Percentiles rank a stretch among this genome's conserved stretches.
These are phyloP conservation scores for Panonychus citri DNA, from an alignment of 1,140 invertebrate genomes.

Conservation along the genomic window DNA sequence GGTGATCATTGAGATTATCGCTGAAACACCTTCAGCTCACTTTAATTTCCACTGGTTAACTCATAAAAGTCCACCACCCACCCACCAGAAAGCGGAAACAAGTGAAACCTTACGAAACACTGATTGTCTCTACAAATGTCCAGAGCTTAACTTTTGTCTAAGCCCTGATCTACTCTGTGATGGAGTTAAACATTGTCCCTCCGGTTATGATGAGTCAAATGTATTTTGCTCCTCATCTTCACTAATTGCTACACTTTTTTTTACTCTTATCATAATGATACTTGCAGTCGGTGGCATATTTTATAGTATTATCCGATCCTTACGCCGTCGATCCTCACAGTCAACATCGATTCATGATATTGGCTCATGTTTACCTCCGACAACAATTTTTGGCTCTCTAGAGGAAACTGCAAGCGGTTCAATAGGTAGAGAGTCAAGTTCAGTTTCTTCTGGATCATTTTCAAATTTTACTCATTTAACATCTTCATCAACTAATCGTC, in stretches of 20 bases:
- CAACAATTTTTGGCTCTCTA: no score
- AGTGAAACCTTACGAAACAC: constrained; percentile 27
- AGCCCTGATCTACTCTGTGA: constrained; percentile 69
- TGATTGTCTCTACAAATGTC: constrained; percentile 50
- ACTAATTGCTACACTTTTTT: background rate
- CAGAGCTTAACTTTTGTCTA: constrained; percentile 64
- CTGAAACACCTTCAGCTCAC: constrained; percentile 37
- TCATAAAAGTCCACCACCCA: constrained; percentile 30
- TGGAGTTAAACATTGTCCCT: constrained; percentile 55
- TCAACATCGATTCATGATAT: no score
- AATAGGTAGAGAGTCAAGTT: no score
- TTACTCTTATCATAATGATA: no score
- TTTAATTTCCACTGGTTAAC: constrained; percentile 62
- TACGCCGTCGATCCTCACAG: no score
- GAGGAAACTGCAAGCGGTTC: no score
- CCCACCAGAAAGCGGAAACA: constrained; percentile 8
- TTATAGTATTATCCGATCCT: no score
- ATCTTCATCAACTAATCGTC: no score
- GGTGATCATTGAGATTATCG: constrained; percentile 48
- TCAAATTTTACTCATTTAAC: no score
- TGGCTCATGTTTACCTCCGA: no score
- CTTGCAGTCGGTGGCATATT: no score
- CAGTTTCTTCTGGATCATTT: no score
- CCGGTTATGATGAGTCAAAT: constrained; percentile 58
- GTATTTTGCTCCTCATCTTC: constrained; percentile 23